A percentile compares a stretch with the other conserved stretches of the same genome.
phyloP scores from a whole-genome alignment of 2,888 invertebrate genomes.

The Myopa testacea region DNA sequence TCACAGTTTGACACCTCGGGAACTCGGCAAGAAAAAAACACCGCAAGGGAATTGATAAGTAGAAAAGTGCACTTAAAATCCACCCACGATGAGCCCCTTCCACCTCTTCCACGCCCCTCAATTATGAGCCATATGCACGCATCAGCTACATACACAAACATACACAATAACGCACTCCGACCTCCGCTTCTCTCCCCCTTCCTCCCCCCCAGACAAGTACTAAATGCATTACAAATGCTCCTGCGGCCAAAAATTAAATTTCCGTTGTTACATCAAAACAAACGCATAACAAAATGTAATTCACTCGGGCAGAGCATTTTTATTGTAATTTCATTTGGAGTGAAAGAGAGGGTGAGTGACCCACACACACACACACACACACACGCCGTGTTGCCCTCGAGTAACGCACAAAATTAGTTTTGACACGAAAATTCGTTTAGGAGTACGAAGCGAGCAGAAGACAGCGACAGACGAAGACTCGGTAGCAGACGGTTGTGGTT shows the following conservation, averaged over 20 bases:
- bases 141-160: background rate
- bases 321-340: too few species aligned
- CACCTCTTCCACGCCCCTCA: background rate
- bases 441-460: background rate
- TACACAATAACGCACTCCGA: background rate
- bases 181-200: background rate
- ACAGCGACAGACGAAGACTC: background rate
- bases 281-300: too few species aligned
- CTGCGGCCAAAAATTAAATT: slow-evolving; percentile 12
- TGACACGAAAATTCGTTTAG: slow-evolving; percentile 34
- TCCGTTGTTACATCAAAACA: too few species aligned
- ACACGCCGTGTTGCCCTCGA: background rate
- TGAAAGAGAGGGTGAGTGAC: background rate
- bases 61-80: background rate
- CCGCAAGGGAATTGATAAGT: slow-evolving; percentile 26
- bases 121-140: too few species aligned
- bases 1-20: slow-evolving; percentile 33
- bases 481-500: background rate
- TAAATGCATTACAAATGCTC: slow-evolving; percentile 35
- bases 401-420: slow-evolving; percentile 22
- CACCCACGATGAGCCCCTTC: background rate
- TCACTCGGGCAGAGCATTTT: too few species aligned
- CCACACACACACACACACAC: background rate
- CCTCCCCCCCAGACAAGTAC: slow-evolving; percentile 1
- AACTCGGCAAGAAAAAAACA: background rate